Evolutionary conservation across 1,140 invertebrate genomes (phyloP).

Genomic region (Drosophila insularis): DNA sequence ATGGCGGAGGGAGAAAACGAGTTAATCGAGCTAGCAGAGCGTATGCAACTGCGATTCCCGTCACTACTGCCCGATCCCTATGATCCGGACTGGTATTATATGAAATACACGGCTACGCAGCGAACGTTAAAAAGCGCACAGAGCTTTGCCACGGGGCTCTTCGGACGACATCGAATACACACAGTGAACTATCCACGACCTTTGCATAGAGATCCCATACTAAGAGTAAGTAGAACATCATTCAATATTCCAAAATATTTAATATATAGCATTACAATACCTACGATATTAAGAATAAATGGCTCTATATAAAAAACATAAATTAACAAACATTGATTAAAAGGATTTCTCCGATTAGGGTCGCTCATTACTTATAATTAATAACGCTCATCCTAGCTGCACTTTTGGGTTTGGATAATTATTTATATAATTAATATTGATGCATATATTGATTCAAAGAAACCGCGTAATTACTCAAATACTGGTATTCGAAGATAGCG

Average conservation of each 20-base stretch:
- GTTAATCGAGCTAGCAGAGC: slow-evolving; percentile 85
- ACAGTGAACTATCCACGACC: slow-evolving; percentile 86
- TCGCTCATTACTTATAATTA: not conserved
- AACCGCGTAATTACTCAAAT: not conserved
- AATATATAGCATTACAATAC: not conserved
- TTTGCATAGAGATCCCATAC: slow-evolving; percentile 86
- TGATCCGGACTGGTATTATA: slow-evolving; percentile 85
- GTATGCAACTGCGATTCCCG: slow-evolving; percentile 87
- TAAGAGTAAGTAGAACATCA: slow-evolving; percentile 85
- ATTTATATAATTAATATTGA: not conserved
- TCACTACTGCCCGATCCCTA: slow-evolving; percentile 84
- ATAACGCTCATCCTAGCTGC: not conserved
- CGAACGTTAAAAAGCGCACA: slow-evolving; percentile 88
- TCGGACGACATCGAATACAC: slow-evolving; percentile 85
- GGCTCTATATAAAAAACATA: not conserved
- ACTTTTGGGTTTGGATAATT: not conserved
- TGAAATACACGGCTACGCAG: slow-evolving; percentile 89
- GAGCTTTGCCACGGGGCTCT: slow-evolving; percentile 88
- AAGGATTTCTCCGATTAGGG: not conserved
- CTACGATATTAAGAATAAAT: not conserved
- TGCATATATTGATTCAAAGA: not conserved
- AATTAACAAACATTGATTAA: not conserved
- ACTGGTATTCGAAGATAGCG: not conserved
- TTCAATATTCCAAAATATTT: not conserved
- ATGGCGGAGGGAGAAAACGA: slow-evolving; percentile 87